Base-by-base conservation (phyloP, 2,113 vertebrate genomes). In the Scomber colias region DNA sequence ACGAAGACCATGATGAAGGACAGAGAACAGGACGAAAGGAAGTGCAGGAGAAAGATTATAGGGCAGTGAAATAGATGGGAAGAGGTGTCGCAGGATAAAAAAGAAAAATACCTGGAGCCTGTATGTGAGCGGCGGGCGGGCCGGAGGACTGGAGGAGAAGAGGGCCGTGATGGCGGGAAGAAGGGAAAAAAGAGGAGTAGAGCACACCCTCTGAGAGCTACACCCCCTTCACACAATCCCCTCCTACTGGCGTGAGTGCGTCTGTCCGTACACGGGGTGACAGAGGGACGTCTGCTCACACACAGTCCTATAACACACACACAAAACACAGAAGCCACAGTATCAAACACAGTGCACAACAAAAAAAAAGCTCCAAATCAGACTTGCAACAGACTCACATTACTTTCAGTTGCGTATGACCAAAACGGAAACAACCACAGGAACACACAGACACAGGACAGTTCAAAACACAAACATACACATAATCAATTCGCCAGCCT, bases 121-220 rank as follows among this genome's bases (percentile, higher is more conserved):
- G 87, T 72, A 84, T 62, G 81, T 90, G 84, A 89, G 89, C 88
- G 66, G 83, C 90, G 85, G 90, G 87, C 89, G 89, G 92, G 93
- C 87, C 55, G 72, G 71, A 92, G 59, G 87, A 90, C 91, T 90
- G 93, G 86, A 90, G 83, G 87, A 93, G 91, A 94, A 93, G 89
- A 94, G 90, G 93, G 88, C 91, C 90, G 91, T 89, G 92, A 92
- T 94, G 93, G 93, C 91, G 93, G 92, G 92, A 94, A 93, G 93
- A 93, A 90, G 90, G 90, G 84, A 92, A 91, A 91, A 90, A 87
- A 93, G 91, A 94, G 86, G 90, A 93, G 89, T 82, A 77, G 88
- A 92, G 90, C 92, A 93, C 93, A 93, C 91, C 92, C 93, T 93
- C 92, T 78, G 73, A 88, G 77, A 89, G 88, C 88, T 82, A 93